Percentiles rank a stretch among this genome's conserved stretches.
These are phyloP conservation scores for Australoheros facetus DNA, from an alignment of 2,797 vertebrate genomes.

Conservation along the genomic window DNA sequence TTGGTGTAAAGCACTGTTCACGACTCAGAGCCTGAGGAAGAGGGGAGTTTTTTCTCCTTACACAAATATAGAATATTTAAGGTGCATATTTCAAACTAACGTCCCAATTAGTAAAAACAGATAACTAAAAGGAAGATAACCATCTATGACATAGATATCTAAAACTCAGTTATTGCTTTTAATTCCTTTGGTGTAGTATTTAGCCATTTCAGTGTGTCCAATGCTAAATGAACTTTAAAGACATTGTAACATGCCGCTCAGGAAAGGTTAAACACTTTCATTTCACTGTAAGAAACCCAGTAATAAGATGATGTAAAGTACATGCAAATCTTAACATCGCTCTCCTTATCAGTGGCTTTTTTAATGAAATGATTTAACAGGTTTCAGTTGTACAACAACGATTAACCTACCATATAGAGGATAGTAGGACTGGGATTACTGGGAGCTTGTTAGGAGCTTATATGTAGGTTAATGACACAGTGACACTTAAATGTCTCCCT, in stretches of 20 bases:
- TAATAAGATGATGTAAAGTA: not conserved
- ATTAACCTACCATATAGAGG: not conserved
- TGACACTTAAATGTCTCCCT: not conserved
- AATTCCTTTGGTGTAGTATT: not conserved
- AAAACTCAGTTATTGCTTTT: not conserved
- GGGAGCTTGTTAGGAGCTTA: constrained; percentile 35
- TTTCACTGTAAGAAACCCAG: not conserved
- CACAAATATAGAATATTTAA: not conserved
- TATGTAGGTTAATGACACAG: constrained; percentile 24
- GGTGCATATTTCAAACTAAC: not conserved
- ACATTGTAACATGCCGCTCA: not conserved
- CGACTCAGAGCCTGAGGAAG: not conserved
- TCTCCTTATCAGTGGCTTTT: not conserved
- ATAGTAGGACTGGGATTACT: constrained; percentile 21
- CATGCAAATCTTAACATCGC: not conserved
- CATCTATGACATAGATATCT: not conserved
- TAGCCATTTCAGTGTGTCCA: not conserved
- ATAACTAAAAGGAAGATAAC: too few species aligned
- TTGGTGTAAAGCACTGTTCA: not conserved
- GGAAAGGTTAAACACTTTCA: not conserved
- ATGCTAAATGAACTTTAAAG: not conserved
- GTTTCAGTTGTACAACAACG: not conserved
- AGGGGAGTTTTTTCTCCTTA: not conserved
- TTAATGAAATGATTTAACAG: not conserved
- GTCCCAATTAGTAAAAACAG: not conserved